phyloP scores from a whole-genome alignment of 2,888 invertebrate species.

The Oligia fasciuncula region DNA sequence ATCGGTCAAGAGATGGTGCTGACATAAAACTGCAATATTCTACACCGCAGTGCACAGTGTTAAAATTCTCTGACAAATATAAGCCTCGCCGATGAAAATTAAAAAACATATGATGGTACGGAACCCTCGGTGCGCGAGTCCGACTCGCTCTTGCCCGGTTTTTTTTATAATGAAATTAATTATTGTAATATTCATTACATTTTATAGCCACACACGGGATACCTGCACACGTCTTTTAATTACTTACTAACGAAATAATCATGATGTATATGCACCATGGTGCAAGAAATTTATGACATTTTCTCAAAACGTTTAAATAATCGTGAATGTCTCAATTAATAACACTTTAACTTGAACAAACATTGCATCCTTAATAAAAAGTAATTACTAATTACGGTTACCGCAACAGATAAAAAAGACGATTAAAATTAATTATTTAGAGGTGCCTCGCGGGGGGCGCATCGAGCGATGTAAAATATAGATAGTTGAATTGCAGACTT shows the following conservation, averaged over 20 bases:
- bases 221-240: conserved; percentile 8
- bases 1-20: no score
- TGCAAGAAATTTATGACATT: conserved; percentile 2
- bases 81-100: no score
- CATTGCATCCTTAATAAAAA: conserved; percentile 41
- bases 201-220: background rate
- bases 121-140: no score
- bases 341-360: conserved; percentile 41
- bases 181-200: conserved; percentile 17
- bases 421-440: conserved; percentile 73
- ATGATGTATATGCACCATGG: no score
- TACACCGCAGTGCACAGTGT: no score
- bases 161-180: background rate
- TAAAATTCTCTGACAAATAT: no score
- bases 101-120: no score
- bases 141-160: background rate
- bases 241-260: conserved; percentile 9
- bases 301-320: background rate
- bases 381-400: conserved; percentile 39
- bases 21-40: no score
- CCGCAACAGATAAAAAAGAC: conserved; percentile 40
- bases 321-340: conserved; percentile 17
- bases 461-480: conserved; percentile 57
- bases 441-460: conserved; percentile 65
- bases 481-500: conserved; percentile 58